Percentiles rank a stretch among this genome's conserved stretches.
phyloP scores from a whole-genome alignment of 2,797 vertebrate species.

The Acanthopagrus latus region DNA sequence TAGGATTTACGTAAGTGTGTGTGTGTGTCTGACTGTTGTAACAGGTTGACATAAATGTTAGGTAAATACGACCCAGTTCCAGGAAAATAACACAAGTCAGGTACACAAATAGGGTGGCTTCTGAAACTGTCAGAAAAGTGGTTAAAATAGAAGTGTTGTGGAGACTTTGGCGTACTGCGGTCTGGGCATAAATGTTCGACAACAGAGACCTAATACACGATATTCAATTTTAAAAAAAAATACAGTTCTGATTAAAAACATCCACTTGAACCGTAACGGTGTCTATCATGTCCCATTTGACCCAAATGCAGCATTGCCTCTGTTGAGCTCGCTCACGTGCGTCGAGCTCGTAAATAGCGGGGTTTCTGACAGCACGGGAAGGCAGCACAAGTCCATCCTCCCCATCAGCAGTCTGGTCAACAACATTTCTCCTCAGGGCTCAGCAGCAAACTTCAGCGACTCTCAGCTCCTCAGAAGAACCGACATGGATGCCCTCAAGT shows the following conservation, averaged over 20 bases:
- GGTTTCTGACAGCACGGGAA: slow-evolving; percentile 61
- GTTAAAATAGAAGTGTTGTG: background rate
- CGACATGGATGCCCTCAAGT: slow-evolving; percentile 93
- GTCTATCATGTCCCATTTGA: slow-evolving; percentile 16
- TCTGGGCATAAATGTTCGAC: no score
- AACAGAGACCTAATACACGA: background rate
- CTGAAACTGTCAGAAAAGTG: background rate
- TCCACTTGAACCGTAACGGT: accelerated
- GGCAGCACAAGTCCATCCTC: slow-evolving; percentile 63
- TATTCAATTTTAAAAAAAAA: background rate
- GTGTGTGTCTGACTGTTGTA: background rate
- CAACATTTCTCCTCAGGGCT: slow-evolving; percentile 50
- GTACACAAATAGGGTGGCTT: background rate
- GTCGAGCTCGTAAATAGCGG: slow-evolving; percentile 18
- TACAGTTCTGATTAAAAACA: background rate
- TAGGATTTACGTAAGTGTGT: no score
- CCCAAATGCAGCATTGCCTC: slow-evolving; percentile 3
- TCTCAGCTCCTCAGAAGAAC: background rate
- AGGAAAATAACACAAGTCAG: background rate
- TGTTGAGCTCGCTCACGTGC: slow-evolving; percentile 37
- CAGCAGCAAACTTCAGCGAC: slow-evolving; percentile 39
- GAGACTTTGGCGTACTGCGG: no score
- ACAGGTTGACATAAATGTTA: background rate
- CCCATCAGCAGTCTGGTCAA: slow-evolving; percentile 61
- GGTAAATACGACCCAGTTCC: background rate